A percentile compares a stretch with the other conserved stretches of the same genome.
Conservation (phyloP, 2,888 invertebrate species). For the Eilema depressum region DNA sequence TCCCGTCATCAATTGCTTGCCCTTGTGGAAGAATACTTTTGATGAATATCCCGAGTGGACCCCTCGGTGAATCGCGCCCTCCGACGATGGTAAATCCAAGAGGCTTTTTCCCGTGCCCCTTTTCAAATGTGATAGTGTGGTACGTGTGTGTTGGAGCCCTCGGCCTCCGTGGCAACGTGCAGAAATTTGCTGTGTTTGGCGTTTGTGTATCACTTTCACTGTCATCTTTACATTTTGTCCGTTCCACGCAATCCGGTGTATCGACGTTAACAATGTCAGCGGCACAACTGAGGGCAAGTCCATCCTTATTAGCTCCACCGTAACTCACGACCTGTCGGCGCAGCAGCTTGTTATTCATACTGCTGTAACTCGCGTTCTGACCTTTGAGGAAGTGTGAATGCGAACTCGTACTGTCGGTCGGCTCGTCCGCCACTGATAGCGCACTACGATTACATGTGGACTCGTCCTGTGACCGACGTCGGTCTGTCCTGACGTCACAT, state of each 20-base stretch:
- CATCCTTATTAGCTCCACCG: constrained; percentile 81
- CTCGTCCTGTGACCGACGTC: constrained; percentile 88
- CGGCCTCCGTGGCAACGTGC: constrained; percentile 91
- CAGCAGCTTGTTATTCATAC: constrained; percentile 88
- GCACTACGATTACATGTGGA: constrained; percentile 81
- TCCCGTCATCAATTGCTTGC: constrained; percentile 94
- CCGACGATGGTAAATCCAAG: constrained; percentile 97
- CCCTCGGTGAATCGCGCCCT: constrained; percentile 94
- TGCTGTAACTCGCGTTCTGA: constrained; percentile 87
- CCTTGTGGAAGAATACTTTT: constrained; percentile 94
- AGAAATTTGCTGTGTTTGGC: constrained; percentile 88
- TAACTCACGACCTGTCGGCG: constrained; percentile 87
- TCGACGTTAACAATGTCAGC: constrained; percentile 77
- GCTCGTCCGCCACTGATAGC: constrained; percentile 81
- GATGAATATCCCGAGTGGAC: constrained; percentile 94
- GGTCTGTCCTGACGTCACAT: constrained; percentile 89
- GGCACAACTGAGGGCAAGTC: constrained; percentile 77
- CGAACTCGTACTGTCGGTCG: constrained; percentile 72
- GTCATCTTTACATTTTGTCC: constrained; percentile 70
- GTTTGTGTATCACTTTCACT: constrained; percentile 77
- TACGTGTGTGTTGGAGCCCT: constrained; percentile 90
- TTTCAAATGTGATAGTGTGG: constrained; percentile 91
- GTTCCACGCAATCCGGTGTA: constrained; percentile 72
- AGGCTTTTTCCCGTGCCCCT: constrained; percentile 93
- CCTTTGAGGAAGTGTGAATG: constrained; percentile 88